Evolutionary conservation across 2,888 invertebrate species (phyloP).

Genomic region (Rhamphomyia laevipes): DNA sequence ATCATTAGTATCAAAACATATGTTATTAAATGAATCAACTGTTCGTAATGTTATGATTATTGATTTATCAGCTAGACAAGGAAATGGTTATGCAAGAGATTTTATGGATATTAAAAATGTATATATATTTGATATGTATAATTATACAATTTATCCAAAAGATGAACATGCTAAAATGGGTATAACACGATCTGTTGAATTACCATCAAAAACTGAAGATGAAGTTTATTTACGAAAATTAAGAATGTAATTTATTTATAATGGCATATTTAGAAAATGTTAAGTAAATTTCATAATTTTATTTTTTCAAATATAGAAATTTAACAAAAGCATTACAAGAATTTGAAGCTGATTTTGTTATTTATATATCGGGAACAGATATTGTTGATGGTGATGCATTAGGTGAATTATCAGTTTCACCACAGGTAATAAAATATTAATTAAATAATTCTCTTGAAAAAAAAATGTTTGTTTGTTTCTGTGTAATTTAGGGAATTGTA

Average conservation of each 20-base stretch:
- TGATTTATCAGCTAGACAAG: slow-evolving; percentile 81
- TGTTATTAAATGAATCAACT: slow-evolving; percentile 41
- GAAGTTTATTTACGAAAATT: slow-evolving; percentile 52
- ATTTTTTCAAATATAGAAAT: slow-evolving; percentile 40
- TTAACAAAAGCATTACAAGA: slow-evolving; percentile 51
- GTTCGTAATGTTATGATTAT: slow-evolving; percentile 65
- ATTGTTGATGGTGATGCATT: slow-evolving; percentile 60
- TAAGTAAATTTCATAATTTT: not conserved
- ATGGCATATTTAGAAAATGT: not conserved
- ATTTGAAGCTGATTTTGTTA: slow-evolving; percentile 59
- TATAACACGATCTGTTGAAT: slow-evolving; percentile 53
- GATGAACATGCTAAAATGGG: slow-evolving; percentile 57
- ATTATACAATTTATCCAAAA: slow-evolving; percentile 60
- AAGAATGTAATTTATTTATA: slow-evolving; percentile 43
- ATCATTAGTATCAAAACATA: slow-evolving; percentile 54
- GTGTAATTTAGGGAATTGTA: slow-evolving; percentile 53
- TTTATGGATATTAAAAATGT: slow-evolving; percentile 54
- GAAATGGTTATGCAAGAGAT: slow-evolving; percentile 70
- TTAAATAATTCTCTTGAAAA: not conserved
- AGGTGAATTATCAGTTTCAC: slow-evolving; percentile 52
- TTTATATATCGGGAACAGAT: slow-evolving; percentile 83
- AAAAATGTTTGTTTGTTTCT: not conserved
- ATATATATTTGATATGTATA: slow-evolving; percentile 73
- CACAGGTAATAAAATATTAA: slow-evolving; percentile 26
- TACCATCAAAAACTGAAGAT: slow-evolving; percentile 47